Evolutionary conservation across 2,113 vertebrate species (phyloP), one percentile per base, ranked within the genome.

Genomic region (Neodontobutis hainanensis): DNA sequence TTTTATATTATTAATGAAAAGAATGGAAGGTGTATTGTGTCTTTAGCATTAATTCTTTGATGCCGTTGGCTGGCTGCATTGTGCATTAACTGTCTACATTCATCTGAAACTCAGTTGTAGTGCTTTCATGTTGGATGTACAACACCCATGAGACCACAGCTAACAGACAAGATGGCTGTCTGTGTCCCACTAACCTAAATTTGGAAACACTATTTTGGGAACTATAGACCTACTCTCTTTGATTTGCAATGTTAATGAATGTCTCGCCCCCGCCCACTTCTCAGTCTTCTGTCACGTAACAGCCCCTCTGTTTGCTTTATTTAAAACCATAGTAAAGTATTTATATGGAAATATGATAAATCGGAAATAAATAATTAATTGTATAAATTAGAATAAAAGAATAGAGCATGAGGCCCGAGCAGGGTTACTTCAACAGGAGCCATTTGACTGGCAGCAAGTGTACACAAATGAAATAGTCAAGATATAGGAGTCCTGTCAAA

Each of bases 111-210:
- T 65, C 35, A 45, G 36, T 36, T 59, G 36, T 50, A 44, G 32
- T 1, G 60, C 78, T 81, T 89, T 89, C 81, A 89, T 70, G 70
- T 70, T 48, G 52, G 71, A 65, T 73, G 68, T 56, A 56, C 66
- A 80, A 50, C 59, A 55, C 81, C 59, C 47, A 42, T 55, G 77
- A 71, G 82, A 76, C 49, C 0, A 8, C 36, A 65, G 68, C 56
- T 19, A 61, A 65, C 83, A 77, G 81, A 36, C 69, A 46, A 78
- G 75, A 83, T 68, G 32, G 69, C 70, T 75, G 75, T 42, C 16
- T 61, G 57, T 70, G 83, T 85, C 88, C 88, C 77, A 86, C 66
- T 88, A 79, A 89, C 88, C 88, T 86, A 75, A 67, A 84, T 89
- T 65, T 78, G 63, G 44, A 75, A 55, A 46, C 62, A 36, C 82